Conservation (phyloP, 2,888 invertebrate genomes). For the Andrena bucephala region DNA sequence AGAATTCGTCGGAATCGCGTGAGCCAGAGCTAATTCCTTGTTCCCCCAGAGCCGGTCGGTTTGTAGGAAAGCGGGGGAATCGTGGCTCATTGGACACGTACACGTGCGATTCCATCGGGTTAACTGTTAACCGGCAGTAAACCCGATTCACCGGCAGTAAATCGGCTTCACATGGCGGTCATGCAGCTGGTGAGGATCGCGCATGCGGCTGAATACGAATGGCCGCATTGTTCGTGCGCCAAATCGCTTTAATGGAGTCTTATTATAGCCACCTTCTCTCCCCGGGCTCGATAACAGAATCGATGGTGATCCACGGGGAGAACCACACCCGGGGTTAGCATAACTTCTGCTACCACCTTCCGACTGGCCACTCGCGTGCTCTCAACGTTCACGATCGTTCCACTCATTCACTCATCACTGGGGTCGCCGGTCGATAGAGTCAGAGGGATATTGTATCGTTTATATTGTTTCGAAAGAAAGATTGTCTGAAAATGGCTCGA, state of each 20-base stretch:
- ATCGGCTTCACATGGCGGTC: slow-evolving; percentile 73
- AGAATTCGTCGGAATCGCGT: background rate
- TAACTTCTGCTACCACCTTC: slow-evolving; percentile 28
- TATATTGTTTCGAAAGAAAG: too few relatives aligned
- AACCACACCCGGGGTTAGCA: slow-evolving; percentile 40
- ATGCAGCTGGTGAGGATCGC: slow-evolving; percentile 67
- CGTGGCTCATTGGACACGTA: slow-evolving; percentile 70
- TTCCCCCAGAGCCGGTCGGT: slow-evolving; percentile 8
- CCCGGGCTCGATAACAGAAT: slow-evolving; percentile 39
- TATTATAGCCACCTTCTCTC: slow-evolving; percentile 64
- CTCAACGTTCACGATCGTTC: background rate
- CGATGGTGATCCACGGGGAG: slow-evolving; percentile 32
- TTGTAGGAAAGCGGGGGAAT: slow-evolving; percentile 54
- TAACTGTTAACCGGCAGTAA: slow-evolving; percentile 74
- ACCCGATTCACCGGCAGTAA: slow-evolving; percentile 73
- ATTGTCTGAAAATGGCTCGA: too few relatives aligned
- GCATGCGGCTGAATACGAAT: slow-evolving; percentile 71
- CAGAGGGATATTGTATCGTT: background rate
- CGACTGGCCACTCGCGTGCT: background rate
- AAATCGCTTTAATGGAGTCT: slow-evolving; percentile 71
- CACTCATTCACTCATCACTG: background rate
- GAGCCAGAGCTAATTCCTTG: slow-evolving; percentile 29
- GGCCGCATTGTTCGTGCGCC: slow-evolving; percentile 67
- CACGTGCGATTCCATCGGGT: slow-evolving; percentile 64
- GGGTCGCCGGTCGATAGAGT: background rate